Evolutionary conservation across 2,113 vertebrate genomes (phyloP), one percentile per base, ranked within the genome.

Genomic region (Macquaria australasica): DNA sequence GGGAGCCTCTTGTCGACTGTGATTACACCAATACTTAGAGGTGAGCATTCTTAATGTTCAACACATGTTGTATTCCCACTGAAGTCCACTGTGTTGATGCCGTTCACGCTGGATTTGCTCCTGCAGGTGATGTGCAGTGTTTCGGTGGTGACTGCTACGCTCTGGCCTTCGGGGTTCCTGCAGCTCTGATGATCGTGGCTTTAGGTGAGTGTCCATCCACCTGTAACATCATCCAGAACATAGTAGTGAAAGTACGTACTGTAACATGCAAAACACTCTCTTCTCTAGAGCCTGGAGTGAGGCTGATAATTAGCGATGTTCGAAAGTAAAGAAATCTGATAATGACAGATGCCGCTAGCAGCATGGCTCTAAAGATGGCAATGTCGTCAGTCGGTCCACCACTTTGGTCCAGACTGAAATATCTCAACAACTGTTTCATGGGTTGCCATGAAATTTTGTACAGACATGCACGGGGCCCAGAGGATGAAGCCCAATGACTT

Each of bases 1-100:
- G 98, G 98, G 75, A 98, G 98, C 85, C 95, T 99, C 91, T 89
- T 99, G 94, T 99, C 98, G 1, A 99, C 97, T 5, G 90, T 99
- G 89, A 94, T 99, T 85, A 99, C 98, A 60, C 98, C 98, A 53
- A 95, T 99, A 53, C 94, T 99, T 76, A 96, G 97, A 98, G 95
- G 98, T 99, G 79, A 96, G 97, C 86, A 53, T 77, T 39, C 14
- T 3, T 0, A 8, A 34, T 9, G 41, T 6, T 31, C 48, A 37
- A 6, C 18, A 18, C 10, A 0, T n/a, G 28, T 15, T 6, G 0
- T 3, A 1, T 6, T 50, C n/a, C 25, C 20, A 8, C 0, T 0
- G 21, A 12, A 2, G 12, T 39, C 6, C 16, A 0, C 28, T 34
- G 5, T 37, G 8, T 3, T 51, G n/a, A n/a, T 41, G 66, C 11